Conservation (phyloP, 2,888 invertebrate species). For the Nemurella pictetii region DNA sequence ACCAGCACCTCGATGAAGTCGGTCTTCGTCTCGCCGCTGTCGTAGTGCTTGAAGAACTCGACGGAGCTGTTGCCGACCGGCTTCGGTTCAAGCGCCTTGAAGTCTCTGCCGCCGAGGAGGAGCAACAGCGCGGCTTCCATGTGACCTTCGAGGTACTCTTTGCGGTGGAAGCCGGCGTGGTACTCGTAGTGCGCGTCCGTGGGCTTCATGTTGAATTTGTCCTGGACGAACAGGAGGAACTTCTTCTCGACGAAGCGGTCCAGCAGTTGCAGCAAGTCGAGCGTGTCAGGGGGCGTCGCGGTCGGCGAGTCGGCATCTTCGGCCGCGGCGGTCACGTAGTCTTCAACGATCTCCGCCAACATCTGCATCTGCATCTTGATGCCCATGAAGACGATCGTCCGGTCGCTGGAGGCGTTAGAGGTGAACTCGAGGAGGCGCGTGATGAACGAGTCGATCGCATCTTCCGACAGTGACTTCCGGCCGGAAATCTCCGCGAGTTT, state of each 20-base stretch:
- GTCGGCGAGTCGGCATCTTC: no score
- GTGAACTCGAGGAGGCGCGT: not conserved
- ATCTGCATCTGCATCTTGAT: not conserved
- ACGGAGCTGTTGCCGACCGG: not conserved
- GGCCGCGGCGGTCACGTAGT: not conserved
- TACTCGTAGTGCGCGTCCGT: not conserved
- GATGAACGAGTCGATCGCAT: not conserved
- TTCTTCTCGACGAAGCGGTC: not conserved
- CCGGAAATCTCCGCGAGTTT: not conserved
- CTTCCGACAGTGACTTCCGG: not conserved
- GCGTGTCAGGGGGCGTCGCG: not conserved
- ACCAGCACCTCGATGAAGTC: constrained; percentile 25
- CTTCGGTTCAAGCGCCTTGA: not conserved
- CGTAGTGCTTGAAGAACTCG: constrained; percentile 5
- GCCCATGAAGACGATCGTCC: not conserved
- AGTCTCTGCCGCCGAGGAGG: not conserved
- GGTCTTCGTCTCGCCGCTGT: constrained; percentile 23
- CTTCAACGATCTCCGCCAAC: not conserved
- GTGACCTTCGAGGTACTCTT: not conserved
- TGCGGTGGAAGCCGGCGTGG: not conserved
- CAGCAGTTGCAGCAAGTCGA: not conserved
- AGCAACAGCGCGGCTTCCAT: not conserved
- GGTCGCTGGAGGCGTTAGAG: not conserved
- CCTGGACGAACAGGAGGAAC: not conserved
- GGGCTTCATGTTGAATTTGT: not conserved